Evolutionary conservation across 2,113 vertebrate genomes (phyloP), one percentile per base, ranked within the genome.

Genomic region (Myiagra hebetior): DNA sequence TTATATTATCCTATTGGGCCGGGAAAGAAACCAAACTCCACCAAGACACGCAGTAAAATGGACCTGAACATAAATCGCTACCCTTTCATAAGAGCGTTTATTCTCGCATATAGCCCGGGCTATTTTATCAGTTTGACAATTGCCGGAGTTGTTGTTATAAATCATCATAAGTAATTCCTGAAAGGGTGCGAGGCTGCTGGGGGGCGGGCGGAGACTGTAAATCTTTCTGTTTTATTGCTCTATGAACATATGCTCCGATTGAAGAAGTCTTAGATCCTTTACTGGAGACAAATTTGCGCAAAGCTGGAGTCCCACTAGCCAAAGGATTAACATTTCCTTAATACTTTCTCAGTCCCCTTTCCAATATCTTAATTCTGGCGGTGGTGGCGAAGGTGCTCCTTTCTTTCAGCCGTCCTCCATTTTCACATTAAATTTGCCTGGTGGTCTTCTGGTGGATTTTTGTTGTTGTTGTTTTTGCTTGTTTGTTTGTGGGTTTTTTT

Each of bases 161-260:
- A 99, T 99, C 99, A 99, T 98, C 98, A 98, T 98, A 98, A 98
- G 99, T 99, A 99, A 99, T 99, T 99, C 99, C 98, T 99, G 98
- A 99, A 99, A 99, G 99, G 99, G 98, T 98, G 99, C 97, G 98
- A 99, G 98, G 98, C 99, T 99, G 99, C 98, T 98, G 99, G 98
- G 98, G 99, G 99, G 98, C 98, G 98, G 98, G 97, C 98, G 98
- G 98, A 98, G 98, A 99, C 98, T 99, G 99, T 99, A 99, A 99
- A 99, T 99, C 99, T 99, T 99, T 99, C 99, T 98, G 98, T 99
- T 99, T 99, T 99, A 99, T 99, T 99, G 98, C 99, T 98, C 98
- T 98, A 98, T 98, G 99, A 99, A 99, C 99, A 99, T 99, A 99
- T 99, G 99, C 98, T 99, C 98, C 98, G 98, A 98, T 98, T 98